Base-by-base conservation (phyloP, 2,888 invertebrate species). In the Hololepta plana region DNA sequence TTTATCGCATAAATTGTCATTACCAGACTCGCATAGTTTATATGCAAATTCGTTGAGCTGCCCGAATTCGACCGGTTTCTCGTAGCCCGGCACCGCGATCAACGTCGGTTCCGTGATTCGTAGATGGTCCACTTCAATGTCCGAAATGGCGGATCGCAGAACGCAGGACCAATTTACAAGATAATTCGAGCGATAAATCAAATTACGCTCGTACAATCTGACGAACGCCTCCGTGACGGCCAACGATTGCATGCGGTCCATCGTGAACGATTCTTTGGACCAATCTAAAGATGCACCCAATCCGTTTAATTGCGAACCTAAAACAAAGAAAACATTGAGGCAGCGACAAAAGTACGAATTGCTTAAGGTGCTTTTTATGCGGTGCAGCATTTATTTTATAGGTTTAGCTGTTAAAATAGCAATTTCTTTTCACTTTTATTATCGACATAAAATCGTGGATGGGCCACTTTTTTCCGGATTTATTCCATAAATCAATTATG, bases 111-210 rank as follows among this genome's bases (percentile, higher is more conserved):
- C 93, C 3, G 70, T 49, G 19, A 99, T 55, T 47, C 95, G 88
- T 20, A 80, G 53, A 57, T 99, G 96, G 50, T 99, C 96, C 3
- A 96, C 93, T 57, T 98, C 98, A 37, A 99, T 95, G 49, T 99
- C 98, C 0, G 96, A 96, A 39, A 99, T 98, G 5, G 96, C 96
- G 25, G 93, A 95, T 47, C 88, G 85, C 8, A 99, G 59, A 0
- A 84, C 66, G 47, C 96, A 98, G 0, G 93, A 96, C 98, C 98
- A 99, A 60, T 99, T 98, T 3, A 99, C 96, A 5, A 99, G 66
- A 20, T 90, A 67, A 43, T 88, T 88, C 26, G 85, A 84, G 9
- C 96, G 68, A 38, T 49, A 49, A 49, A 98, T 90, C 42, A 81
- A 67, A 4, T 84, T 85, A n/a, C 32, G 30, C 6, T 52, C 50